Evolutionary conservation across 1,140 invertebrate genomes (phyloP).

Genomic region (Caerostris darwini): DNA sequence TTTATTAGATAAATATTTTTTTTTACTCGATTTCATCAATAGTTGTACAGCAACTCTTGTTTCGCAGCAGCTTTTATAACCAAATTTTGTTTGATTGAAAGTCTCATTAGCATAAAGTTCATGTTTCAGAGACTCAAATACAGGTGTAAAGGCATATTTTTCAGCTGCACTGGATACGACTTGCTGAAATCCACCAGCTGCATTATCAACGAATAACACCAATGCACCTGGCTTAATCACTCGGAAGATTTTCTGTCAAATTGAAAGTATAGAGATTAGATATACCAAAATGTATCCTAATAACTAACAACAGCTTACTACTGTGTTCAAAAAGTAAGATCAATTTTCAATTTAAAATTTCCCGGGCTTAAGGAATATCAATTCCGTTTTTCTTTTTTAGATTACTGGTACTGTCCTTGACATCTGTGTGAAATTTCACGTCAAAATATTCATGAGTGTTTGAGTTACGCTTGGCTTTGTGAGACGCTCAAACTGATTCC

Average conservation of each 20-base stretch:
- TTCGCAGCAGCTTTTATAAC: background rate
- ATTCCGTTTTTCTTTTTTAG: too few relatives aligned
- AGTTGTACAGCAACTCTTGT: constrained; percentile 19
- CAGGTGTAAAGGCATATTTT: background rate
- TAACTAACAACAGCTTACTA: too few relatives aligned
- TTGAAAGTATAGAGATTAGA: background rate
- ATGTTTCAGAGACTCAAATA: background rate
- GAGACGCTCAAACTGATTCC: too few relatives aligned
- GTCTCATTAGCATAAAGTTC: background rate
- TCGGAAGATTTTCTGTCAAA: constrained; percentile 50
- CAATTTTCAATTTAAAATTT: too few relatives aligned
- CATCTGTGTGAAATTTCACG: too few relatives aligned
- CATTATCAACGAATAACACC: constrained; percentile 41
- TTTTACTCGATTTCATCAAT: background rate
- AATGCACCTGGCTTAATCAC: constrained; percentile 41
- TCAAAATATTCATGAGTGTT: too few relatives aligned
- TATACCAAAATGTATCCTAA: too few relatives aligned
- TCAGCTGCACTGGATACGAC: background rate
- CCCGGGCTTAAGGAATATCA: too few relatives aligned
- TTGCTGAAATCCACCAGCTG: constrained; percentile 23
- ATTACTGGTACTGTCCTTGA: too few relatives aligned
- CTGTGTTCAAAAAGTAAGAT: too few relatives aligned
- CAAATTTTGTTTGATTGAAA: background rate
- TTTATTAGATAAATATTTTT: background rate
- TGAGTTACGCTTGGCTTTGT: too few relatives aligned